Evolutionary conservation across 2,888 invertebrate species (phyloP).

Genomic region (Sminthurides aquaticus): DNA sequence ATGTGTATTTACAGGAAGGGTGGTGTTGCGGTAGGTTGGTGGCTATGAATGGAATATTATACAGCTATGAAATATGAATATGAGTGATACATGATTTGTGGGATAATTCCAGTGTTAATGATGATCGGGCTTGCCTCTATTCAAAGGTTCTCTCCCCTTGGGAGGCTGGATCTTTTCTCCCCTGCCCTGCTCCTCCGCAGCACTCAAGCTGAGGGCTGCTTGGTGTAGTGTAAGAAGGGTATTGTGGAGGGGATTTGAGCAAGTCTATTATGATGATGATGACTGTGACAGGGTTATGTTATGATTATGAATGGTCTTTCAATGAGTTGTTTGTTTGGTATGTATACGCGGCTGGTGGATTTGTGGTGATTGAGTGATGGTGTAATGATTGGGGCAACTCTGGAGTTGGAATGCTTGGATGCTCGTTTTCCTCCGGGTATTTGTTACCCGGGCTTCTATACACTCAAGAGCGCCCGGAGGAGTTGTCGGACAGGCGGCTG

Average conservation of each 20-base stretch:
- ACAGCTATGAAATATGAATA: constrained; percentile 19
- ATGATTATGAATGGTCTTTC: constrained; percentile 8
- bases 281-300: background rate
- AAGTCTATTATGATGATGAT: background rate
- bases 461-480: background rate
- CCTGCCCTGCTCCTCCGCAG: background rate
- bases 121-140: background rate
- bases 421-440: background rate
- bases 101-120: constrained; percentile 4
- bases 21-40: constrained; percentile 7
- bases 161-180: background rate
- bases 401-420: background rate
- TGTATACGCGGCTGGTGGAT: background rate
- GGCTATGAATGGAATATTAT: constrained; percentile 18
- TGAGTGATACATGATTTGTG: constrained; percentile 25
- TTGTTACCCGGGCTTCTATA: background rate
- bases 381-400: background rate
- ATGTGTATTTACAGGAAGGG: constrained; percentile 22
- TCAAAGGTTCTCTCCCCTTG: background rate
- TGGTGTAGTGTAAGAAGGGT: background rate
- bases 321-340: constrained; percentile 1
- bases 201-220: background rate
- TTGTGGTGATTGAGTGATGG: background rate
- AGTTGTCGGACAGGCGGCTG: background rate
- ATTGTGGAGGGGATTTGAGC: constrained; percentile 6